Evolutionary conservation across 2,888 invertebrate genomes (phyloP).

Genomic region (Oscheius myriophilus): DNA sequence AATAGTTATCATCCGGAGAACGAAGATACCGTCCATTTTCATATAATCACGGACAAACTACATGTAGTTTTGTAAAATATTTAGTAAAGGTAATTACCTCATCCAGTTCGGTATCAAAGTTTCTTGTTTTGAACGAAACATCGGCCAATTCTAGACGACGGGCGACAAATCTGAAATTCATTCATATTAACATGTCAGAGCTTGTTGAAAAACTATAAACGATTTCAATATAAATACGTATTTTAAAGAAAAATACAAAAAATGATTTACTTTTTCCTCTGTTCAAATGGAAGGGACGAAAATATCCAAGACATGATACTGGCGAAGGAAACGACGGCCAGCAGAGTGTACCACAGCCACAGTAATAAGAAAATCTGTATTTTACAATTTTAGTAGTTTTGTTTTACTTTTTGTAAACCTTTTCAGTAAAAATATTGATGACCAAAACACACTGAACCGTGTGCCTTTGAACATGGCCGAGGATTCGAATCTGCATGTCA

Average conservation of each 20-base stretch:
- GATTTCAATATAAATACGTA: not conserved
- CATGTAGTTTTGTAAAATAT: conserved; percentile 9
- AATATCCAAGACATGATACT: conserved; percentile 64
- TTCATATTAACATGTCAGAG: not conserved
- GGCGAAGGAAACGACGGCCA: conserved; percentile 55
- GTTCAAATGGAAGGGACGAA: conserved; percentile 61
- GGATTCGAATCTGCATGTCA: conserved; percentile 65
- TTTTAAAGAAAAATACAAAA: not conserved
- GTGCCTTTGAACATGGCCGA: conserved; percentile 69
- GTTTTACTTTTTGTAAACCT: conserved; percentile 51
- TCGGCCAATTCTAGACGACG: conserved; percentile 69
- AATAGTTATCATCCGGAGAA: conserved; percentile 68
- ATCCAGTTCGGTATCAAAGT: conserved; percentile 52
- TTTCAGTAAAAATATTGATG: conserved; percentile 71
- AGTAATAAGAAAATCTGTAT: conserved; percentile 67
- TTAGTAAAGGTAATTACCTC: conserved; percentile 47
- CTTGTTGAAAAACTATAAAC: too few relatives aligned
- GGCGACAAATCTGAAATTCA: conserved; percentile 58
- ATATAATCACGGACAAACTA: conserved; percentile 66
- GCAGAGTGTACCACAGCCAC: conserved; percentile 69
- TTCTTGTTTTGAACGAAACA: conserved; percentile 59
- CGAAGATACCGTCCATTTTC: conserved; percentile 70
- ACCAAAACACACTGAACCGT: conserved; percentile 70
- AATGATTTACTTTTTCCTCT: conserved; percentile 49
- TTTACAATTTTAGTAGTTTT: not conserved